These are phyloP conservation scores for Heliconius melpomene DNA, from an alignment of 1,140 invertebrate species.

Conservation along the genomic window DNA sequence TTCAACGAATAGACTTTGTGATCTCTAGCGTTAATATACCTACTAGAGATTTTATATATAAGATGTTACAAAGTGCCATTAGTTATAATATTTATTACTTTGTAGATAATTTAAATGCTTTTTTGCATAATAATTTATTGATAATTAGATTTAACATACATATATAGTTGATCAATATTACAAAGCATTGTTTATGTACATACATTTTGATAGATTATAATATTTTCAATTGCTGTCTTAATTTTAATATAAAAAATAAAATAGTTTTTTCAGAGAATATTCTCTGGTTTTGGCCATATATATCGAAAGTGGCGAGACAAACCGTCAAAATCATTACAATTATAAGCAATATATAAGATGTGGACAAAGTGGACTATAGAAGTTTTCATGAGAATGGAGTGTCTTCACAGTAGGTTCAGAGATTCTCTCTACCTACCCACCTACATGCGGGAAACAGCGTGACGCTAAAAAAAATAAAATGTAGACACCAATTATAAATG, in stretches of 20 bases:
- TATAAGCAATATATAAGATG: too few species aligned
- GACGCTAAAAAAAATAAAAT: not conserved
- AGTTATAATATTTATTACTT: conserved; percentile 9
- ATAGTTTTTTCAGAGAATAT: not conserved
- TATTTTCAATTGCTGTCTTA: not conserved
- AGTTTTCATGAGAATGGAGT: too few species aligned
- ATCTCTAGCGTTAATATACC: not conserved
- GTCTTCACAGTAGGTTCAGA: too few species aligned
- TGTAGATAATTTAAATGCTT: not conserved
- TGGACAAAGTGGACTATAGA: too few species aligned
- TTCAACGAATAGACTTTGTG: not conserved
- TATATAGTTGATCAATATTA: not conserved
- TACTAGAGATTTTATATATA: not conserved
- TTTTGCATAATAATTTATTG: not conserved
- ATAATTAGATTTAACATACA: not conserved
- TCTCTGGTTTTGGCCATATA: not conserved
- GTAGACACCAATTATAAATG: not conserved
- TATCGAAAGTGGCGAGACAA: not conserved
- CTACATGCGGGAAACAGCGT: too few species aligned
- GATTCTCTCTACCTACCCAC: too few species aligned
- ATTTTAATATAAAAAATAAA: not conserved
- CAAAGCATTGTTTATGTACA: not conserved
- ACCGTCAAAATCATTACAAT: too few species aligned
- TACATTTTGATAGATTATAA: not conserved
- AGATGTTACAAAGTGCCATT: conserved; percentile 1